These are phyloP conservation scores for Cyanistes caeruleus DNA, from an alignment of 2,113 vertebrate species.

Conservation along the genomic window DNA sequence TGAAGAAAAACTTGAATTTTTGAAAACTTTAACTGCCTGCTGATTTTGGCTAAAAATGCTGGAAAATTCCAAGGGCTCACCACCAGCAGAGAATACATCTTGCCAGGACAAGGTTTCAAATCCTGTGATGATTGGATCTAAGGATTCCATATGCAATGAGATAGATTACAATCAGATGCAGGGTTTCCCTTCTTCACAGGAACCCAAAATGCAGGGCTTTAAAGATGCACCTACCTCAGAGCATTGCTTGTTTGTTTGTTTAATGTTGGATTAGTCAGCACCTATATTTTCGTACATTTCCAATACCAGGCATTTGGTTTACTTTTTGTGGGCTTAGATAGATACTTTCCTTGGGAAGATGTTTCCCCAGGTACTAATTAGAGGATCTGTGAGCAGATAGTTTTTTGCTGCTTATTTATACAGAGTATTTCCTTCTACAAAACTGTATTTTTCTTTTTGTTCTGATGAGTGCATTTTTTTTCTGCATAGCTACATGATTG, in stretches of 20 bases:
- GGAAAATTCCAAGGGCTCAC: background rate
- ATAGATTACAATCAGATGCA: background rate
- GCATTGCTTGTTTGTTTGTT: background rate
- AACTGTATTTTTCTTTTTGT: background rate
- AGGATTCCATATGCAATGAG: background rate
- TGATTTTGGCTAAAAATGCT: background rate
- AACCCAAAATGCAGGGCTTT: background rate
- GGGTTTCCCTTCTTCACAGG: background rate
- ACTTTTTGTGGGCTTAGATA: background rate
- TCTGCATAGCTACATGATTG: background rate
- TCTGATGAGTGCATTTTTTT: background rate
- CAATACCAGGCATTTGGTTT: background rate
- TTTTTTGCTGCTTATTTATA: background rate
- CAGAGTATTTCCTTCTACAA: background rate
- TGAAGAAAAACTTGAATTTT: background rate
- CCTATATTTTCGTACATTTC: background rate
- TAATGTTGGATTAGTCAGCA: background rate
- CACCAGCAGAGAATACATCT: background rate
- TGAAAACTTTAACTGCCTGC: background rate
- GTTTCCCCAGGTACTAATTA: background rate
- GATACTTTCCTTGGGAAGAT: background rate
- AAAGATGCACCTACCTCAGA: background rate
- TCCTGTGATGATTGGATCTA: background rate
- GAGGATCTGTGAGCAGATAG: background rate
- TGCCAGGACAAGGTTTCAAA: background rate